Evolutionary conservation across 2,888 invertebrate genomes (phyloP), one percentile per base, ranked within the genome.

Genomic region (Idaea dimidiata): DNA sequence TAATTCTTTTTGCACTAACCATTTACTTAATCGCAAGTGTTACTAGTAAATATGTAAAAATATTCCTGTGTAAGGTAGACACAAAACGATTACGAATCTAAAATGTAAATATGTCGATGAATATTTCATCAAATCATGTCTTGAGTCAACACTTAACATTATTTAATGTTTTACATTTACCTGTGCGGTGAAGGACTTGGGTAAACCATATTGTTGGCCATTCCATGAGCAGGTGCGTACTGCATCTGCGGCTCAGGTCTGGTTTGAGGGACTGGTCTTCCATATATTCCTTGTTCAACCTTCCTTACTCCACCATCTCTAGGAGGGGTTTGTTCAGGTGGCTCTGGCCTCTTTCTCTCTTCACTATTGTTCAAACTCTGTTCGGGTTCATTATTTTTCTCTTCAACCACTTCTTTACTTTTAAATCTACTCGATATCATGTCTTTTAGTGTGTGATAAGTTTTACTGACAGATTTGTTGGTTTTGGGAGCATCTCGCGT

Each of bases 391-490:
- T 86, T 87, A 55, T 79, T 83, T 65, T 88, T 93, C 31, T 94
- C 94, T 62, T 94, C 94, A 76, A 86, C 92, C 57, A 86, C 94
- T 31, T 93, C 93, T 80, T 94, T 94, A 73, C 93, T 94, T 75
- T 95, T 95, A 82, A 97, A 96, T 76, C 95, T 94, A 82, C 95
- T 96, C 18, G 96, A 96, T 79, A 97, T 96, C 93, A 97, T 96
- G 77, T 96, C 96, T 91, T 96, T 96, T 67, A 97, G 94, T 5
- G 96, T 96, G 81, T 97, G 95, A 79, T 96, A 96, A 0, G 96
- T 96, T 86, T 96, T 95, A 58, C 95, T 95, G 64, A 96, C 94
- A n/a, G 95, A 94, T 81, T 95, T 95, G 58, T 93, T 88, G 62
- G 89, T 93, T 81, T 94, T 94, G 0, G 90, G 93, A 0, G 93